Conservation (phyloP, 1,140 invertebrate species). For the Orchesella cincta region DNA sequence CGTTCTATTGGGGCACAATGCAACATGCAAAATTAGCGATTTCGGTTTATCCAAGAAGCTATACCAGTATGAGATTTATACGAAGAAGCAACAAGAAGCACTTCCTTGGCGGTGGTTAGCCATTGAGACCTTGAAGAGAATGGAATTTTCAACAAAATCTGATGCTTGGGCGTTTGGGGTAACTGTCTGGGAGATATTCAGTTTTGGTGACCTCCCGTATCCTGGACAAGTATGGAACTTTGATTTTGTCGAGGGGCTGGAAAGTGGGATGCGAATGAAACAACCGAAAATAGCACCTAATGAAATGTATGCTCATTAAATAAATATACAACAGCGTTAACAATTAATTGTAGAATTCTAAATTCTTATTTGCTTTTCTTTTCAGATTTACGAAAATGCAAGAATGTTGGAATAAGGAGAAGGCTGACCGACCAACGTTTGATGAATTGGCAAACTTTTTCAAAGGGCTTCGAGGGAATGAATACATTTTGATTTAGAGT, state of each 20-base stretch:
- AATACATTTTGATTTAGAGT: too few relatives aligned
- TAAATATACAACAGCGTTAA: too few relatives aligned
- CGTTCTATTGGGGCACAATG: neutral
- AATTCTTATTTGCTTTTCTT: too few relatives aligned
- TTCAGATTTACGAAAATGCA: too few relatives aligned
- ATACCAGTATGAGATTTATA: neutral
- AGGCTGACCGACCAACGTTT: too few relatives aligned
- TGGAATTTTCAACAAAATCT: neutral
- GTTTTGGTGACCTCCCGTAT: conserved; percentile 24
- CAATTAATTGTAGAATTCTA: too few relatives aligned
- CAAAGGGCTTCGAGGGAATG: too few relatives aligned
- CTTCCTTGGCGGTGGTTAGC: neutral
- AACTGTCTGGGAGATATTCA: conserved; percentile 42
- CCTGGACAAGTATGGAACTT: conserved; percentile 21
- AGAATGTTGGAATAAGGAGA: too few relatives aligned
- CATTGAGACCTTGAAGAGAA: neutral
- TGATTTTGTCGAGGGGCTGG: conserved; percentile 2
- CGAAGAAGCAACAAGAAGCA: neutral
- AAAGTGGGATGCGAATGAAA: conserved; percentile 12
- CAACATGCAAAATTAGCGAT: neutral
- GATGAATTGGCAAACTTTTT: too few relatives aligned
- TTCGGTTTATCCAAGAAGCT: neutral
- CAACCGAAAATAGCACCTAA: neutral
- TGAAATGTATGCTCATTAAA: conserved; percentile 31
- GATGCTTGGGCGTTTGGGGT: conserved; percentile 5